These are phyloP conservation scores for Marisa cornuarietis DNA, from an alignment of 1,140 invertebrate species.

Conservation along the genomic window DNA sequence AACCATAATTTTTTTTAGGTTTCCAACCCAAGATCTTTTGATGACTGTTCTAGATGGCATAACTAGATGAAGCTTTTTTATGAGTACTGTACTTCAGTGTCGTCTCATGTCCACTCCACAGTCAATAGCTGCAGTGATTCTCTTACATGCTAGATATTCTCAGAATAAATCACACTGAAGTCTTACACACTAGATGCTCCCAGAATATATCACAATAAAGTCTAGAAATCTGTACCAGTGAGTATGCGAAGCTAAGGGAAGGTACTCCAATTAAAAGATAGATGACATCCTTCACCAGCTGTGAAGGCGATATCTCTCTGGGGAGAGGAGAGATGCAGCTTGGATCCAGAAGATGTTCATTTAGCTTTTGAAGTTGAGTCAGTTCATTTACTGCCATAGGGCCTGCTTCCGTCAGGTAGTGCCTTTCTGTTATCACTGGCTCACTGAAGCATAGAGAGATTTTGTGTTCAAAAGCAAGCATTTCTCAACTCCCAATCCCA, in stretches of 20 bases:
- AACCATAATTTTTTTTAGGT: too few species aligned
- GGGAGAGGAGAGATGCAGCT: background rate
- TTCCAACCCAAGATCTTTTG: too few species aligned
- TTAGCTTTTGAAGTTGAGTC: constrained; percentile 21
- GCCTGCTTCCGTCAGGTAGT: constrained; percentile 56
- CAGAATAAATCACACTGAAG: too few species aligned
- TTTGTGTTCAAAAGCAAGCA: background rate
- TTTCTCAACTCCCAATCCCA: background rate
- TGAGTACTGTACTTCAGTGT: too few species aligned
- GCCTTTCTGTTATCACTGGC: constrained; percentile 40
- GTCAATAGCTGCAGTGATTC: too few species aligned
- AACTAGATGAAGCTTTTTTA: too few species aligned
- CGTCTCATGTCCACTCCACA: too few species aligned
- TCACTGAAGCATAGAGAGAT: constrained; percentile 12
- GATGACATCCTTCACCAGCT: constrained; percentile 44
- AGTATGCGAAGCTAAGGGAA: constrained; percentile 40
- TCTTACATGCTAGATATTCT: too few species aligned
- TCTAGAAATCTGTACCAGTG: constrained; percentile 19
- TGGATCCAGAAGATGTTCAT: constrained; percentile 15
- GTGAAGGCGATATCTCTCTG: constrained; percentile 24
- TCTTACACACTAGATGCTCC: too few species aligned
- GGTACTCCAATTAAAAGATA: constrained; percentile 51
- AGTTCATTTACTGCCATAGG: constrained; percentile 44
- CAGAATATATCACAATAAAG: too few species aligned
- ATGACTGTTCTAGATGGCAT: too few species aligned